Conservation (phyloP, 2,797 vertebrate genomes). For the Chloroceryle inda region DNA sequence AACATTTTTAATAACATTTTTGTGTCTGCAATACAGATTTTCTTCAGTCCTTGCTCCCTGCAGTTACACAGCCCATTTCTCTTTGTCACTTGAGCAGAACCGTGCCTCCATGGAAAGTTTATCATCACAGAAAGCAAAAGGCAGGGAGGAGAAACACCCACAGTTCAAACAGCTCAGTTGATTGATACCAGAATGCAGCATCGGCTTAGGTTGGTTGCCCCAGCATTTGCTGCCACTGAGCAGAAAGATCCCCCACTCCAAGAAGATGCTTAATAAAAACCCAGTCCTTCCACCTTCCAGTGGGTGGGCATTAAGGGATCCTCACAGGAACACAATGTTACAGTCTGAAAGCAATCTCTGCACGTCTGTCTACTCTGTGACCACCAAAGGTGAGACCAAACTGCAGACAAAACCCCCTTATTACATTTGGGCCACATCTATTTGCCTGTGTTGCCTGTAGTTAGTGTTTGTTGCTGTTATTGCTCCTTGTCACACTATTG, state of each 20-base stretch:
- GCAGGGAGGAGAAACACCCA: constrained; percentile 34
- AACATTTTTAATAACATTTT: constrained; percentile 40
- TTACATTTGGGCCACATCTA: not conserved
- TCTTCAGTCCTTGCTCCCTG: constrained; percentile 42
- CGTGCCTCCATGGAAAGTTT: constrained; percentile 15
- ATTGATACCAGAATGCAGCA: constrained; percentile 15
- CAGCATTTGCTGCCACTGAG: not conserved
- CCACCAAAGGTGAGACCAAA: not conserved
- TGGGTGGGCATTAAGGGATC: not conserved
- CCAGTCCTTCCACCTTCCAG: not conserved
- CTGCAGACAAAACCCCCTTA: not conserved
- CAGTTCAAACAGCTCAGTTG: constrained; percentile 4
- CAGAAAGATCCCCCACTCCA: not conserved
- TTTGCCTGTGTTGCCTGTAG: not conserved
- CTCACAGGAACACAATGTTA: not conserved
- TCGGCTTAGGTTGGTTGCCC: not conserved
- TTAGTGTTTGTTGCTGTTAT: not conserved
- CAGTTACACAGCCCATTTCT: constrained; percentile 45
- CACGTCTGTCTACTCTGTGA: not conserved
- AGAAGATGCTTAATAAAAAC: not conserved
- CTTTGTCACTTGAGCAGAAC: constrained; percentile 57
- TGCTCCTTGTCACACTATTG: not conserved
- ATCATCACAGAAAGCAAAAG: constrained; percentile 33
- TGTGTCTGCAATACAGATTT: constrained; percentile 50
- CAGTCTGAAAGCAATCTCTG: not conserved